Percentiles rank a stretch among this genome's conserved stretches.
Conservation (phyloP, 2,113 vertebrate species). For the Passer domesticus region DNA sequence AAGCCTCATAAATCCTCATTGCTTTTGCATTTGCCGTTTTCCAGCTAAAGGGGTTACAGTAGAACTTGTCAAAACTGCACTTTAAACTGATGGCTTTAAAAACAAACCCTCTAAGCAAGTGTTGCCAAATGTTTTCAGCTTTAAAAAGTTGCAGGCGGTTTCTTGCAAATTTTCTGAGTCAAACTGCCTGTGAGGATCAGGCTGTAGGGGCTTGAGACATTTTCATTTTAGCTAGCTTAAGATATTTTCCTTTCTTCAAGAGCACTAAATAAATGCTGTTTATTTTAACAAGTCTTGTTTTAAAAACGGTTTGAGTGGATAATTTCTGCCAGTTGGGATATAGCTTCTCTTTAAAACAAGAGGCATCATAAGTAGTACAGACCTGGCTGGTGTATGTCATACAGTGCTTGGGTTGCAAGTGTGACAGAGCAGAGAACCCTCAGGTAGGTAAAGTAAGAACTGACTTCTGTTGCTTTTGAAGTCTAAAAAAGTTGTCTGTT, state of each 20-base stretch:
- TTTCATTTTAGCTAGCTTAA: not conserved
- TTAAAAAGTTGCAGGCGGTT: not conserved
- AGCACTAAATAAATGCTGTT: not conserved
- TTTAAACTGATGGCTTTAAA: not conserved
- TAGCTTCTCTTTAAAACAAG: not conserved
- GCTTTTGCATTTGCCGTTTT: conserved; percentile 2
- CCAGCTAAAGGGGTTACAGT: not conserved
- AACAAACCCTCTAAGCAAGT: not conserved
- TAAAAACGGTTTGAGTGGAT: not conserved
- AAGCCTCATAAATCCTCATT: conserved; percentile 6
- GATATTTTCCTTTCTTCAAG: not conserved
- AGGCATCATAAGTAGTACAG: not conserved
- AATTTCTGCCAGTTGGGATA: not conserved
- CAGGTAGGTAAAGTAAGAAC: conserved; percentile 13
- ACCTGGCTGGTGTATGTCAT: not conserved
- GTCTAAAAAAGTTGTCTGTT: not conserved
- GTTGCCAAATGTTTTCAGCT: not conserved
- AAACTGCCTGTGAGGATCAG: not conserved
- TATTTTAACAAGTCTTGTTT: not conserved
- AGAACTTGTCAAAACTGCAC: not conserved
- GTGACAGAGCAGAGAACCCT: not conserved
- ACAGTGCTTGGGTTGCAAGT: not conserved
- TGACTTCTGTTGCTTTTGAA: not conserved
- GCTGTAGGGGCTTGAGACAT: not conserved
- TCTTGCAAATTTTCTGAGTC: not conserved